Base-by-base conservation (phyloP, 2,888 invertebrate species). In the Aquatica leii region DNA sequence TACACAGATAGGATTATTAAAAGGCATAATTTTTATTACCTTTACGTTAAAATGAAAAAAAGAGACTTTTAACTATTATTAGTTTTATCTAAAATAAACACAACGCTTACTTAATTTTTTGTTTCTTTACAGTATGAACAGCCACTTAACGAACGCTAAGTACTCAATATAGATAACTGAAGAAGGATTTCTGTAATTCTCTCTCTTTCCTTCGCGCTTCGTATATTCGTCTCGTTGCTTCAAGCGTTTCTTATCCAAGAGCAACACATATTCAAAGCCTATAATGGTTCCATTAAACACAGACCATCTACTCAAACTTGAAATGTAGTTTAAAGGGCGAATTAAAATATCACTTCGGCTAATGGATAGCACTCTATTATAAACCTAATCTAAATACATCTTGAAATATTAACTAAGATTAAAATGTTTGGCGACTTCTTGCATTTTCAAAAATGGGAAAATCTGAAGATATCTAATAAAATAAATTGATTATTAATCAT, bases 241-340 rank as follows among this genome's bases (percentile, higher is more conserved):
- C 41, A 24, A 56, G 56, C 57, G 52, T 62, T 62, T 62, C 62
- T 63, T 63, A 63, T 63, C 58, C 59, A 63, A 59, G 55, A 63
- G 59, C 63, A 63, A 63, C 63, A 63, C 54, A 63, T 59, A 63
- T 59, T 63, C 63, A 71, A 71, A 71, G 72, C 71, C 73, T 72
- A 72, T 73, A 73, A 73, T 73, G 72, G 73, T 70, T 73, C 72
- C 72, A 73, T 73, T 73, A 73, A 73, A 71, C 71, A 70, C 70
- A 73, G 73, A 72, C 72, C 72, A 71, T 70, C 72, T 71, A 73
- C 73, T 70, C 70, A 68, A 68, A 65, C 70, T 62, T 62, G 65
- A 65, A 73, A 71, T 69, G 72, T 72, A 72, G 71, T 71, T 71
- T 72, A 72, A 71, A 73, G 71, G 73, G 68, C 69, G 73, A 73